Conservation (phyloP, 2,797 vertebrate genomes). For the Clamator glandarius region DNA sequence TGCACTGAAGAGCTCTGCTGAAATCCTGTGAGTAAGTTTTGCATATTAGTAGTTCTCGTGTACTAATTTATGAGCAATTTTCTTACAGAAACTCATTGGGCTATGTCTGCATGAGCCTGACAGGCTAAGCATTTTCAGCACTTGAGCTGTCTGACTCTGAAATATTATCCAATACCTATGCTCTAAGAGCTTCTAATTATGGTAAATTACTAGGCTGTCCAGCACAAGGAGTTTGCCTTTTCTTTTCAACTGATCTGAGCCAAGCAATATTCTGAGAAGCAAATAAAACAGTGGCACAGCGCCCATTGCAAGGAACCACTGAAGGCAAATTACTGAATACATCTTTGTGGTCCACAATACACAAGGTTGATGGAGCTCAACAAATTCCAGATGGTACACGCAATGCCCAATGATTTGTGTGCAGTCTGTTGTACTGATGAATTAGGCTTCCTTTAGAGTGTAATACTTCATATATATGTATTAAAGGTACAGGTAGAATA, state of each 20-base stretch:
- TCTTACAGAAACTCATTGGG: neutral
- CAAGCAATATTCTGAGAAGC: neutral
- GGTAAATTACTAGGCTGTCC: neutral
- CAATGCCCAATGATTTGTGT: neutral
- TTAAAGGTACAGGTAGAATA: neutral
- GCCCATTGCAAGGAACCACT: neutral
- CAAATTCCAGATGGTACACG: fast-evolving
- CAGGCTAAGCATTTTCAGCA: neutral
- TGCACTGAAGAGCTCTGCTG: neutral
- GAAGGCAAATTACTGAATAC: neutral
- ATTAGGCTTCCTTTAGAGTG: neutral
- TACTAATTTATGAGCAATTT: neutral
- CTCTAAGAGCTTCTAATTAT: neutral
- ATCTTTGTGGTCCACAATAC: neutral
- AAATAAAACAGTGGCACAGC: neutral
- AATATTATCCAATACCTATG: neutral
- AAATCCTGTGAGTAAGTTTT: neutral
- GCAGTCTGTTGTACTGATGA: neutral
- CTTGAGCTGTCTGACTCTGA: neutral
- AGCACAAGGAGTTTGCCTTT: neutral
- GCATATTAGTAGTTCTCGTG: neutral
- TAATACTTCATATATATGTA: neutral
- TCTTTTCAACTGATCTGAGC: neutral
- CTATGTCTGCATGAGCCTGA: neutral
- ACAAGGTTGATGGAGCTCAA: neutral